These are phyloP conservation scores for Paracanthobrama guichenoti DNA, from an alignment of 2,113 vertebrate species.

Conservation along the genomic window DNA sequence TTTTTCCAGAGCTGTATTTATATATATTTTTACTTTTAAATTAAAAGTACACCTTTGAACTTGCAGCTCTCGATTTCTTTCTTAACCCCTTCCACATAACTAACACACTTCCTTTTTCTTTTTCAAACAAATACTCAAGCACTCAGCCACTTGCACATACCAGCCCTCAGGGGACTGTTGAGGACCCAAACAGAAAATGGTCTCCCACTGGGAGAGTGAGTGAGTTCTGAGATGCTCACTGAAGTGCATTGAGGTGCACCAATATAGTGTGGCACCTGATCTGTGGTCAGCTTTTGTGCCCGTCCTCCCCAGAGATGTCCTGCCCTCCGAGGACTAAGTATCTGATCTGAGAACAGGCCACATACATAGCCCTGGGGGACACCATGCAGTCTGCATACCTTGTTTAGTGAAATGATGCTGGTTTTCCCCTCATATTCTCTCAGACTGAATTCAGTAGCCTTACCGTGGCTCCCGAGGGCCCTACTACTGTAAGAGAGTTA, in stretches of 20 bases:
- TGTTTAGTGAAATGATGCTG: constrained; percentile 36
- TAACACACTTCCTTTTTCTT: neutral
- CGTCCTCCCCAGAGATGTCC: constrained; percentile 19
- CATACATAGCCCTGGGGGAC: constrained; percentile 37
- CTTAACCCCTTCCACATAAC: constrained; percentile 19
- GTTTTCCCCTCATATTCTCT: constrained; percentile 53
- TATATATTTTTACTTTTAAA: neutral
- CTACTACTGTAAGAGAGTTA: constrained; percentile 6
- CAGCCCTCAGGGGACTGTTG: constrained; percentile 18
- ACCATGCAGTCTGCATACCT: constrained; percentile 15
- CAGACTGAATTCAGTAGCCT: constrained; percentile 37
- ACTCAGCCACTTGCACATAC: constrained; percentile 19
- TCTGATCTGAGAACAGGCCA: constrained; percentile 46
- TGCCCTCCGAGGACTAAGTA: constrained; percentile 37
- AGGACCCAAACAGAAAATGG: constrained; percentile 34
- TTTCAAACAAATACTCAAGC: constrained; percentile 22
- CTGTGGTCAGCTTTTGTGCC: constrained; percentile 21
- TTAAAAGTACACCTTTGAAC: neutral
- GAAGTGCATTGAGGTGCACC: constrained; percentile 37
- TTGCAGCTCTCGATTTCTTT: neutral
- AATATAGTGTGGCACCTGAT: constrained; percentile 44
- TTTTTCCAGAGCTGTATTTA: no score
- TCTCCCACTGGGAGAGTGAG: constrained; percentile 50
- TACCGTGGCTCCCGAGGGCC: constrained; percentile 6
- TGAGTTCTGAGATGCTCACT: constrained; percentile 41